These are phyloP conservation scores for Nesoenas mayeri DNA, from an alignment of 2,113 vertebrate genomes.

Conservation along the genomic window DNA sequence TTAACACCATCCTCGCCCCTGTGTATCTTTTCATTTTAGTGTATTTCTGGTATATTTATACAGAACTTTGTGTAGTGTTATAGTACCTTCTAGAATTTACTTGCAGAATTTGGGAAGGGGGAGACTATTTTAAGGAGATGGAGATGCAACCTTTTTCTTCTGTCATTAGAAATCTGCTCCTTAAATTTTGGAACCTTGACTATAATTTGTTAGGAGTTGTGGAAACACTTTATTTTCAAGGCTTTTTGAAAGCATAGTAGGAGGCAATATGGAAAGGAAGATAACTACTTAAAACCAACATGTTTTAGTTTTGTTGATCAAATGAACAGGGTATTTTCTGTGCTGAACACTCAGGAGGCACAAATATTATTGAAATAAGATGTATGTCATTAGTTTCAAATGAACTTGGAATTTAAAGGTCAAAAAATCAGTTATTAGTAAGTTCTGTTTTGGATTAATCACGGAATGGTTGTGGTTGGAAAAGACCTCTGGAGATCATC, in stretches of 20 bases:
- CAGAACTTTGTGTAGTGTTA: background rate
- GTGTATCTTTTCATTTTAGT: fast-evolving
- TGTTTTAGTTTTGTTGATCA: background rate
- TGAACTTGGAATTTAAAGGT: background rate
- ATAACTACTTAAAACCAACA: background rate
- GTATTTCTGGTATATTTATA: background rate
- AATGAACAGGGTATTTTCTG: background rate
- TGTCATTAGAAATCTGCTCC: background rate
- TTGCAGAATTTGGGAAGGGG: background rate
- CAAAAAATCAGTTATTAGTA: background rate
- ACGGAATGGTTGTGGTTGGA: no score
- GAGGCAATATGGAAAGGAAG: background rate
- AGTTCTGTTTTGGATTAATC: background rate
- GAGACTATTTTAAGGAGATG: background rate
- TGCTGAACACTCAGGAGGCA: background rate
- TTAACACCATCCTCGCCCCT: background rate
- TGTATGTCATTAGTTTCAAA: background rate
- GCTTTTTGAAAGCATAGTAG: background rate
- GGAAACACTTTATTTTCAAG: background rate
- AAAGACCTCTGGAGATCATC: no score
- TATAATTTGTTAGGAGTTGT: background rate
- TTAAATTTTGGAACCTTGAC: background rate
- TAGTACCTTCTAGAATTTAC: background rate
- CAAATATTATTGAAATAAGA: background rate
- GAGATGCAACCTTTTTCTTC: background rate